Evolutionary conservation across 2,113 vertebrate genomes (phyloP).

Genomic region (Myotis lucifugus): DNA sequence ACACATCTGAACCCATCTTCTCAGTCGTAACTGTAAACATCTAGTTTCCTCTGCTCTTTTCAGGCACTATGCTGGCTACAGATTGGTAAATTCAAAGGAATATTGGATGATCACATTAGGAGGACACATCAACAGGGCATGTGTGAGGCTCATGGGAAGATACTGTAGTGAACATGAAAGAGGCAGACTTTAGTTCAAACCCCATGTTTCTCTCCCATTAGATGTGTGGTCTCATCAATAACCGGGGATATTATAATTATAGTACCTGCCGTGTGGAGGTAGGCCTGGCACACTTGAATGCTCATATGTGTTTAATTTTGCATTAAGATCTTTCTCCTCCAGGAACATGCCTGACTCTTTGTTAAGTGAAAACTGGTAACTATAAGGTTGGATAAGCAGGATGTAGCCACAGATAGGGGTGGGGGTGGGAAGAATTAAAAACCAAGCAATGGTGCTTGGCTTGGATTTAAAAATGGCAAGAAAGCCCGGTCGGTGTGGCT

Average conservation of each 20-base stretch:
- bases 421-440: not conserved
- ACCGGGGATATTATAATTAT: not conserved
- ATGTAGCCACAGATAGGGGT: not conserved
- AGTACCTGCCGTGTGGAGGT: not conserved
- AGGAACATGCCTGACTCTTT: not conserved
- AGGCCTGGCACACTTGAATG: not conserved
- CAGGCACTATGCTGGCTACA: rapidly evolving
- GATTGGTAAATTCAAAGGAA: not conserved
- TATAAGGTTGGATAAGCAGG: not conserved
- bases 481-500: no score
- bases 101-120: not conserved
- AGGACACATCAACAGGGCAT: not conserved
- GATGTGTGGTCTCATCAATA: not conserved
- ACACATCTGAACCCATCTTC: not conserved
- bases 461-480: not conserved
- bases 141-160: not conserved
- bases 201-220: not conserved
- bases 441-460: not conserved
- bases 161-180: not conserved
- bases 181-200: not conserved
- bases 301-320: not conserved
- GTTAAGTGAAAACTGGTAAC: not conserved
- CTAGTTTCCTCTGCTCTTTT: not conserved
- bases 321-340: not conserved
- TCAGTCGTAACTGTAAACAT: not conserved